Conservation (phyloP, 2,888 invertebrate species). For the Megaustenia siamemsis region DNA sequence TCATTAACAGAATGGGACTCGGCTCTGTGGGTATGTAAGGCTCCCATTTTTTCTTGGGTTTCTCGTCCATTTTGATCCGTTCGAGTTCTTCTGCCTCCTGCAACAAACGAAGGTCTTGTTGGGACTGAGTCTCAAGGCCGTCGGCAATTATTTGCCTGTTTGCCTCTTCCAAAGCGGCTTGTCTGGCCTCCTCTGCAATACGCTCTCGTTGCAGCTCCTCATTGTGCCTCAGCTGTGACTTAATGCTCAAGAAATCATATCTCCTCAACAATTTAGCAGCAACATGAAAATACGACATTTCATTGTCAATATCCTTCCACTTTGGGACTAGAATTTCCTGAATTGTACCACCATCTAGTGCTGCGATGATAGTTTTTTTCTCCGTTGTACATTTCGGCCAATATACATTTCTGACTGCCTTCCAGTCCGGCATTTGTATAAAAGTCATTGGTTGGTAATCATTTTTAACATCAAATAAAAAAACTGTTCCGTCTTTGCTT, state of each 20-base stretch:
- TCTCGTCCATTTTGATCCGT: not conserved
- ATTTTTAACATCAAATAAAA: slow-evolving; percentile 44
- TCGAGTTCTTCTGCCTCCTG: slow-evolving; percentile 45
- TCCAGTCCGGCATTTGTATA: slow-evolving; percentile 44
- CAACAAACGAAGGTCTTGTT: slow-evolving; percentile 52
- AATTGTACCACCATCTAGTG: slow-evolving; percentile 25
- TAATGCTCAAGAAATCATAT: slow-evolving; percentile 53
- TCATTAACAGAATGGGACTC: slow-evolving; percentile 49
- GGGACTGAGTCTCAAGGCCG: slow-evolving; percentile 53
- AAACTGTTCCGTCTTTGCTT: slow-evolving; percentile 51
- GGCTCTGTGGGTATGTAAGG: slow-evolving; percentile 50
- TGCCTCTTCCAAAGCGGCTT: slow-evolving; percentile 47
- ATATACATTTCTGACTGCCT: not conserved
- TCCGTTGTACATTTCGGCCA: slow-evolving; percentile 26
- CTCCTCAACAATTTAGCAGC: slow-evolving; percentile 2
- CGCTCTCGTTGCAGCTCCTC: slow-evolving; percentile 45
- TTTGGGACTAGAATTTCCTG: slow-evolving; percentile 33
- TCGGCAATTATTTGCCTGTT: slow-evolving; percentile 38
- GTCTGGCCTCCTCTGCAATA: slow-evolving; percentile 42
- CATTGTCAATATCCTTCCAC: slow-evolving; percentile 36
- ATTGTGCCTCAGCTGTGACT: slow-evolving; percentile 54
- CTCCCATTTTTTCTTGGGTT: slow-evolving; percentile 46
- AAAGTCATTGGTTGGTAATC: slow-evolving; percentile 46
- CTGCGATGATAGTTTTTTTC: slow-evolving; percentile 27
- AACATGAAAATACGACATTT: slow-evolving; percentile 33